phyloP scores from a whole-genome alignment of 2,888 invertebrate species.

The Heliothis peltigera region DNA sequence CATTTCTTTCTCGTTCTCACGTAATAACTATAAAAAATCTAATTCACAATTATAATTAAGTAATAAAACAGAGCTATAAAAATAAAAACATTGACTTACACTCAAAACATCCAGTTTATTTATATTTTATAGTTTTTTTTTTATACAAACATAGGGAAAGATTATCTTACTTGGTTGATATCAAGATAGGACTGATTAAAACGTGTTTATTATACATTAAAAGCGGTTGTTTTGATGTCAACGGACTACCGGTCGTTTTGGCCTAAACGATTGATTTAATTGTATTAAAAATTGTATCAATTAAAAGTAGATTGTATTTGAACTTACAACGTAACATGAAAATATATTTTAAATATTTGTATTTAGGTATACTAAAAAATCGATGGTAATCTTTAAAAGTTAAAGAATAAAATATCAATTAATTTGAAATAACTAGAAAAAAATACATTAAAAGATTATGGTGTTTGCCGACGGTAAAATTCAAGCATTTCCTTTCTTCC shows the following conservation, averaged over 20 bases:
- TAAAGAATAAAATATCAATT: too few species aligned
- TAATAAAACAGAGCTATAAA: conserved; percentile 34
- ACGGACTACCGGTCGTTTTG: neutral
- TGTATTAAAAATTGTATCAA: too few species aligned
- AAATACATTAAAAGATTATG: too few species aligned
- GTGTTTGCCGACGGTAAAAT: too few species aligned
- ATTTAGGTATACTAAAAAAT: too few species aligned
- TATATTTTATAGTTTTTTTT: conserved; percentile 29
- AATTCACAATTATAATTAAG: conserved; percentile 34
- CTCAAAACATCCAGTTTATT: conserved; percentile 20
- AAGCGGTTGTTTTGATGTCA: neutral
- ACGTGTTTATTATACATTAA: conserved; percentile 6
- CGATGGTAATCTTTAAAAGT: too few species aligned
- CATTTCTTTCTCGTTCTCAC: neutral
- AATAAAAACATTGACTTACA: conserved; percentile 20
- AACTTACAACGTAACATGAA: too few species aligned
- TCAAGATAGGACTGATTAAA: conserved; percentile 27
- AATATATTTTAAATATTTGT: too few species aligned
- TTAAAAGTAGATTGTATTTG: too few species aligned
- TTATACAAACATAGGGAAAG: neutral
- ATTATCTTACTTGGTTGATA: conserved; percentile 36
- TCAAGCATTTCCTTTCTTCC: too few species aligned
- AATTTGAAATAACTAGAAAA: too few species aligned
- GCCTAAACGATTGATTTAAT: neutral
- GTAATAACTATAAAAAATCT: neutral